Conservation (phyloP, 2,888 invertebrate species). For the Crossocerus cetratus region DNA sequence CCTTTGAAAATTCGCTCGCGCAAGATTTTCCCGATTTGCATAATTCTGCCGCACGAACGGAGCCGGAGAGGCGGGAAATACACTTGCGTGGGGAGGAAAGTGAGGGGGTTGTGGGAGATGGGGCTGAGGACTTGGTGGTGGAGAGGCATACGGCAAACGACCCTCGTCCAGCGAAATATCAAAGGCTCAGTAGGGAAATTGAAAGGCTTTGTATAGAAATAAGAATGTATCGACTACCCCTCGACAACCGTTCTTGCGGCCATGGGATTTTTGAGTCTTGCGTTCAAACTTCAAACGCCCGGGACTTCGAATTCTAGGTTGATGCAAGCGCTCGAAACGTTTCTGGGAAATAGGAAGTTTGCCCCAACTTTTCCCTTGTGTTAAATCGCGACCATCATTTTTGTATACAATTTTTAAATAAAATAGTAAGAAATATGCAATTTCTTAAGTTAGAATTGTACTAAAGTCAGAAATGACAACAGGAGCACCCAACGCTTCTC, state of each 20-base stretch:
- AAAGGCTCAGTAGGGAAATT: slow-evolving; percentile 73
- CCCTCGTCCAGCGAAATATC: slow-evolving; percentile 69
- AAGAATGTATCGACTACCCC: slow-evolving; percentile 72
- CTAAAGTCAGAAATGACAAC: too few species aligned
- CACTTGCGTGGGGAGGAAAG: slow-evolving; percentile 20
- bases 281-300: slow-evolving; percentile 46
- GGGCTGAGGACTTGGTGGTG: not conserved
- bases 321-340: too few species aligned
- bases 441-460: too few species aligned
- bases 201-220: slow-evolving; percentile 74
- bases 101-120: slow-evolving; percentile 30
- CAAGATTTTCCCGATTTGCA: slow-evolving; percentile 50
- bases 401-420: too few species aligned
- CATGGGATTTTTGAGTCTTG: slow-evolving; percentile 63
- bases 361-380: too few species aligned
- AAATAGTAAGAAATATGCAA: too few species aligned
- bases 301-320: too few species aligned
- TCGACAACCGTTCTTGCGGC: slow-evolving; percentile 61
- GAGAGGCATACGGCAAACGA: slow-evolving; percentile 47
- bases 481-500: too few species aligned
- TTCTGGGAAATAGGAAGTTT: too few species aligned
- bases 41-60: slow-evolving; percentile 47
- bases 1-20: slow-evolving; percentile 14
- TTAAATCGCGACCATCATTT: too few species aligned
- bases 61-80: slow-evolving; percentile 13